These are phyloP conservation scores for Aspidoscelis tigris DNA, from an alignment of 2,113 vertebrate genomes.

Conservation along the genomic window DNA sequence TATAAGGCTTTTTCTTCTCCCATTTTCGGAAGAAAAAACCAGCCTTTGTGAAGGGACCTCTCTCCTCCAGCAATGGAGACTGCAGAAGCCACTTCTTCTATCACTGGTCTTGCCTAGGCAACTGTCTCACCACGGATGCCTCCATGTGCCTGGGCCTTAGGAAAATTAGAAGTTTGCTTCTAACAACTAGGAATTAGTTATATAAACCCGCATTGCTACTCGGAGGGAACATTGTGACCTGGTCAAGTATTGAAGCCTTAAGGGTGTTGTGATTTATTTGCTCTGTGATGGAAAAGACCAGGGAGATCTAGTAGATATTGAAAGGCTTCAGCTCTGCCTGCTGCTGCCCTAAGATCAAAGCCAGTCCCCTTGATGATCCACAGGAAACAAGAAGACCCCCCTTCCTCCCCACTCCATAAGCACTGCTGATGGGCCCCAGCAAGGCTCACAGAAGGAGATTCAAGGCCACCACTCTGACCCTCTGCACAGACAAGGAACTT, in stretches of 20 bases:
- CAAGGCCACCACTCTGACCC: neutral
- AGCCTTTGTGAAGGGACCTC: no score
- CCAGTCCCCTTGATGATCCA: neutral
- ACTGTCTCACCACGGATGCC: accelerated
- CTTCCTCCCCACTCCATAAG: neutral
- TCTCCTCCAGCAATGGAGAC: neutral
- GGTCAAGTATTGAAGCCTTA: conserved; percentile 18
- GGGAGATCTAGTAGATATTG: neutral
- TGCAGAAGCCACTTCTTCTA: neutral
- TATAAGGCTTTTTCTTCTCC: no score
- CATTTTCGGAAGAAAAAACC: neutral
- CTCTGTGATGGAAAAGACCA: neutral
- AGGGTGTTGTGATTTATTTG: neutral
- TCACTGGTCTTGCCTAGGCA: accelerated
- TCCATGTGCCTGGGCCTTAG: neutral
- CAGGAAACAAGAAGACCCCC: neutral
- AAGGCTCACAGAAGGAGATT: neutral
- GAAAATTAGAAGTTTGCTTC: neutral
- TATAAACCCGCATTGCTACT: conserved; percentile 20
- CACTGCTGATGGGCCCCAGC: no score
- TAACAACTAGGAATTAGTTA: neutral
- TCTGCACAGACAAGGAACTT: neutral
- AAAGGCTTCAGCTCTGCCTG: neutral
- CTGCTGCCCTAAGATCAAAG: neutral
- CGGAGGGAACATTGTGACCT: conserved; percentile 19